Conservation (phyloP, 2,113 vertebrate species). For the Prunella fulvescens region DNA sequence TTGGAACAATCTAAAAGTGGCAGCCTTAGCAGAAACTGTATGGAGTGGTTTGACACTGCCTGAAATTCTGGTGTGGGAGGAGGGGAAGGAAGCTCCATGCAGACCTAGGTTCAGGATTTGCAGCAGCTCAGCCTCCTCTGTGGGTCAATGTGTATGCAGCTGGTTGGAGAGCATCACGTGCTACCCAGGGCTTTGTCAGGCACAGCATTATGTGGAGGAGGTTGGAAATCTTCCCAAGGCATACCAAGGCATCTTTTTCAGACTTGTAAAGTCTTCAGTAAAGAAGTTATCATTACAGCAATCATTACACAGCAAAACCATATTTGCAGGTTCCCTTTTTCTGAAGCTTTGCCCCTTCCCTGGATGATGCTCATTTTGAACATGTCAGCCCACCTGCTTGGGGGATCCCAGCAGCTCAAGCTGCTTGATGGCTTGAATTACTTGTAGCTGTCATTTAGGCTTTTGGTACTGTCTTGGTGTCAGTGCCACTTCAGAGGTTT, state of each 20-base stretch:
- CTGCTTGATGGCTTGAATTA: slow-evolving; percentile 28
- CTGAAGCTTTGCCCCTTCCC: not conserved
- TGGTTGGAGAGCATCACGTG: not conserved
- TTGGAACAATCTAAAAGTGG: accelerated
- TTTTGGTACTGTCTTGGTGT: slow-evolving; percentile 3
- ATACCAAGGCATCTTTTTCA: not conserved
- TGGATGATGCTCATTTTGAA: not conserved
- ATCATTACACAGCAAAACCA: not conserved
- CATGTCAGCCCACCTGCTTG: slow-evolving; percentile 25
- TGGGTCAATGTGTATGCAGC: not conserved
- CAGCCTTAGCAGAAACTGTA: not conserved
- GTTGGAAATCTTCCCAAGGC: not conserved
- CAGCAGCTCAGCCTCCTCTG: not conserved
- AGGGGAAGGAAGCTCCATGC: not conserved
- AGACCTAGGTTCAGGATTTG: not conserved
- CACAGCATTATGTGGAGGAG: not conserved
- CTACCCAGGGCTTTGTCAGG: not conserved
- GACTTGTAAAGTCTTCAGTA: not conserved
- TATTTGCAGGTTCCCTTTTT: not conserved
- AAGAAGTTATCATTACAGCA: not conserved
- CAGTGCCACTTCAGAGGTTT: not conserved
- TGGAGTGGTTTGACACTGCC: not conserved
- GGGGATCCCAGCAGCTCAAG: slow-evolving; percentile 23
- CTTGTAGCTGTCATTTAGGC: slow-evolving; percentile 18
- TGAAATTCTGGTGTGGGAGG: not conserved